phyloP scores from a whole-genome alignment of 2,888 invertebrate genomes.

The Polydrusus tereticollis region DNA sequence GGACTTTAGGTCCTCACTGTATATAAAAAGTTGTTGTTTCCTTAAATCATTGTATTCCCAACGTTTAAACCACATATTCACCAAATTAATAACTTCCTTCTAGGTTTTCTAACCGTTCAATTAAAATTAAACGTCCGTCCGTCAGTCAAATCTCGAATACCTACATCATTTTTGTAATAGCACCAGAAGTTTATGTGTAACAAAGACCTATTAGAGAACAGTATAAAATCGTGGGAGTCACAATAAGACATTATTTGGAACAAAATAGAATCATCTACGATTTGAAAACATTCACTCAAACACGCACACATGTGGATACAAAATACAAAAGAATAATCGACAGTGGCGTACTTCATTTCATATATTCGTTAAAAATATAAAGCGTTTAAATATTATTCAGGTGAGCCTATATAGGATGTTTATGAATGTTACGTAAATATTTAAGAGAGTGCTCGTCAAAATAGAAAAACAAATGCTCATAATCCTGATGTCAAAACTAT shows the following conservation, averaged over 20 bases:
- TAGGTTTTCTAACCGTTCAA: not conserved
- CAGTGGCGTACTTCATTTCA: conserved; percentile 25
- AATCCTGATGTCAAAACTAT: no score
- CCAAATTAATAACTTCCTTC: not conserved
- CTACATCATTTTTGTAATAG: conserved; percentile 27
- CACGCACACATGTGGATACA: conserved; percentile 21
- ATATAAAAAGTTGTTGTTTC: no score
- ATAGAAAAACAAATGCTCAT: no score
- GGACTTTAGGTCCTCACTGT: no score
- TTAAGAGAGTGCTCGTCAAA: no score
- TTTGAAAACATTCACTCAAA: conserved; percentile 28
- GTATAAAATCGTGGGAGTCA: conserved; percentile 37
- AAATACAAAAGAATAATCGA: conserved; percentile 5
- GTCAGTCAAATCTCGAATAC: conserved; percentile 32
- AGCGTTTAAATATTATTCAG: no score
- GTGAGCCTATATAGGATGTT: no score
- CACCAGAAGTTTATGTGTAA: conserved; percentile 30
- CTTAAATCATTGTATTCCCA: not conserved
- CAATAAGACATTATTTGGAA: conserved; percentile 33
- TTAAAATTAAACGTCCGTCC: conserved; percentile 18
- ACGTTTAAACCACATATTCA: not conserved
- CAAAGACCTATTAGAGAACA: conserved; percentile 38
- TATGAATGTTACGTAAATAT: no score
- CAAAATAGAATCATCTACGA: conserved; percentile 33
- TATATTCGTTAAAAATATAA: no score